phyloP scores from a whole-genome alignment of 2,113 vertebrate genomes.

The Eonycteris spelaea region DNA sequence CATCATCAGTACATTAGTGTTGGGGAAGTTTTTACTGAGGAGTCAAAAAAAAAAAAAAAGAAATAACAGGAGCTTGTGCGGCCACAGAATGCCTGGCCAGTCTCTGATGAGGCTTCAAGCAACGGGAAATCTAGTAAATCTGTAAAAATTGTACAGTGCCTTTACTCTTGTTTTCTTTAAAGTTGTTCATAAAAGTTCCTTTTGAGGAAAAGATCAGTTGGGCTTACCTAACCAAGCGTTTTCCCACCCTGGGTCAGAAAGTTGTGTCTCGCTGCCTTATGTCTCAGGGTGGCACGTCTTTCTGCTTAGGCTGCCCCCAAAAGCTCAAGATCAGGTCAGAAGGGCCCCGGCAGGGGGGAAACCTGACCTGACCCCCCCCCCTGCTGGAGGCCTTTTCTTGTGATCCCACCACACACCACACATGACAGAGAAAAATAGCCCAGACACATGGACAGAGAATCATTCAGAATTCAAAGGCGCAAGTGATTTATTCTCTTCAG shows the following conservation, averaged over 20 bases:
- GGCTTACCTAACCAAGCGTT: neutral
- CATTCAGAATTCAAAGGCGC: neutral
- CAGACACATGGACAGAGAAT: fast-evolving
- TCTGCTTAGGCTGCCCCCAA: neutral
- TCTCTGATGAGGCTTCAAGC: neutral
- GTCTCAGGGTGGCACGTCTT: neutral
- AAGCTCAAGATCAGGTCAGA: neutral
- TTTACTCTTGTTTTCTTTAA: neutral
- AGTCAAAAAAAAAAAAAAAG: neutral
- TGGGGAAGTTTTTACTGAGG: neutral
- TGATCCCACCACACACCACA: no score
- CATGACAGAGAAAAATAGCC: neutral
- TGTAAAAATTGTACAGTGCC: no score
- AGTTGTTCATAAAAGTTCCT: neutral
- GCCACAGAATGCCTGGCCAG: neutral
- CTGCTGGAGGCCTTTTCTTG: fast-evolving
- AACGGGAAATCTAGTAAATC: neutral
- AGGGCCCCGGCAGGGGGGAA: neutral
- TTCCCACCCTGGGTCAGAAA: neutral
- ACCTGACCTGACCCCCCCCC: neutral
- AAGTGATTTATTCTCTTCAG: neutral
- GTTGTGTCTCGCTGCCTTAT: neutral
- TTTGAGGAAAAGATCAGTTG: neutral
- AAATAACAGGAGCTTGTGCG: neutral
- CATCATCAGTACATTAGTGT: no score